Evolutionary conservation across 2,888 invertebrate genomes (phyloP), one percentile per base, ranked within the genome.

Genomic region (Cheilosia soror): DNA sequence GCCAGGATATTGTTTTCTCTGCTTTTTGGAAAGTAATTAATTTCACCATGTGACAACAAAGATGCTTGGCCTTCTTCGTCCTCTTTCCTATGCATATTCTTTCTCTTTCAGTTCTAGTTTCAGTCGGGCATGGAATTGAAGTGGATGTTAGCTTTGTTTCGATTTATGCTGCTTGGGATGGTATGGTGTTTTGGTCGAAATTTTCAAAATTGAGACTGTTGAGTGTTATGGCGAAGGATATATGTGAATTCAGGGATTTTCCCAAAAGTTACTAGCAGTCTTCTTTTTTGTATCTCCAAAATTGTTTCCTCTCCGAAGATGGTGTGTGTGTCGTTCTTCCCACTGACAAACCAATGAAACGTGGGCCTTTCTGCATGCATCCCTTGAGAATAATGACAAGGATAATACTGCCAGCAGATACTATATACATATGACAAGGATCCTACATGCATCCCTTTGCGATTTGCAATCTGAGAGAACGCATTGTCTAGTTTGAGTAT

Each of bases 21-120:
- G 87, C 87, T 88, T 88, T 88, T 88, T 85, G 88, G 88, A 88
- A 88, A 88, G 88, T 88, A 88, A 88, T 88, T 88, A 88, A 88
- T 88, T 88, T 88, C 78, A 87, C 79, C 87, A 87, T 87, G 87
- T 88, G 88, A 88, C 88, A 88, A 87, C 87, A 84, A 76, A 85
- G 85, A 85, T 81, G 85, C 83, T 86, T 65, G 73, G 82, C 76
- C 82, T 82, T 65, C 75, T 78, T 86, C 79, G 79, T 76, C 47
- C 58, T 55, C 53, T 51, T 72, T 29, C 60, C 51, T 11, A 27
- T 51, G 51, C 13, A 51, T 51, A 51, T 51, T 11, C 51, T 51
- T 55, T 44, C 44, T 2, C 53, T 20, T 79, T 40, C 55, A 20
- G 44, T 47, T 25, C 31, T 11, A 5, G 20, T 4, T 53, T 11